Conservation (phyloP, 1,140 invertebrate species). For the Bombus sibiricus region DNA sequence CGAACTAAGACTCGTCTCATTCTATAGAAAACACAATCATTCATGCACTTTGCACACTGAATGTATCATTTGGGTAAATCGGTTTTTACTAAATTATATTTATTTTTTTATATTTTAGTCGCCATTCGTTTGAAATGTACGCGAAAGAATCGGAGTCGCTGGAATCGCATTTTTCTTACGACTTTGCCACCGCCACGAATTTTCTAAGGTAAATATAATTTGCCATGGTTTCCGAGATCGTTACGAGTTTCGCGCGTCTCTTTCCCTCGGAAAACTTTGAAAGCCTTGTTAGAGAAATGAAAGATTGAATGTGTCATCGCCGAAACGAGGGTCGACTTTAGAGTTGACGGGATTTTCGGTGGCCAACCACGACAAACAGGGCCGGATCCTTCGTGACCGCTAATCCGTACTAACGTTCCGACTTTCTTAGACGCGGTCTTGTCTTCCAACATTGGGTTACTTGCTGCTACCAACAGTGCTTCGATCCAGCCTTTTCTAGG, state of each 20-base stretch:
- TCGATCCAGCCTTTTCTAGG: slow-evolving; percentile 15
- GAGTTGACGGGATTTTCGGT: slow-evolving; percentile 60
- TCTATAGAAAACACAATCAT: slow-evolving; percentile 50
- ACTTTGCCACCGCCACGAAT: neutral
- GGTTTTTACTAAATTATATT: neutral
- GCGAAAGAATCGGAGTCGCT: too few relatives aligned
- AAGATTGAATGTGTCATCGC: slow-evolving; percentile 59
- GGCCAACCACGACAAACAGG: slow-evolving; percentile 61
- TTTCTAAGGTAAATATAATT: slow-evolving; percentile 18
- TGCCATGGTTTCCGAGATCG: too few relatives aligned
- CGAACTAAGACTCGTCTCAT: slow-evolving; percentile 14
- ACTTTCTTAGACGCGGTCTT: slow-evolving; percentile 58
- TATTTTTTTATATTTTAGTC: too few relatives aligned
- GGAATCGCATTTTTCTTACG: too few relatives aligned
- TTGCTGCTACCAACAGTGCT: slow-evolving; percentile 25
- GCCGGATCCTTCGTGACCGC: slow-evolving; percentile 56
- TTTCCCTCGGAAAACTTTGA: neutral
- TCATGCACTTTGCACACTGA: neutral
- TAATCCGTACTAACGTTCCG: slow-evolving; percentile 58
- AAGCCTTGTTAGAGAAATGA: slow-evolving; percentile 50
- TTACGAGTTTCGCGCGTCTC: neutral
- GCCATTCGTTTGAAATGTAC: too few relatives aligned
- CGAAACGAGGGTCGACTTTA: slow-evolving; percentile 54
- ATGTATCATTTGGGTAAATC: neutral
- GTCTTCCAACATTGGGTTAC: slow-evolving; percentile 29